Conservation (phyloP, 2,888 invertebrate genomes). For the Disparrhopalites patrizii region DNA sequence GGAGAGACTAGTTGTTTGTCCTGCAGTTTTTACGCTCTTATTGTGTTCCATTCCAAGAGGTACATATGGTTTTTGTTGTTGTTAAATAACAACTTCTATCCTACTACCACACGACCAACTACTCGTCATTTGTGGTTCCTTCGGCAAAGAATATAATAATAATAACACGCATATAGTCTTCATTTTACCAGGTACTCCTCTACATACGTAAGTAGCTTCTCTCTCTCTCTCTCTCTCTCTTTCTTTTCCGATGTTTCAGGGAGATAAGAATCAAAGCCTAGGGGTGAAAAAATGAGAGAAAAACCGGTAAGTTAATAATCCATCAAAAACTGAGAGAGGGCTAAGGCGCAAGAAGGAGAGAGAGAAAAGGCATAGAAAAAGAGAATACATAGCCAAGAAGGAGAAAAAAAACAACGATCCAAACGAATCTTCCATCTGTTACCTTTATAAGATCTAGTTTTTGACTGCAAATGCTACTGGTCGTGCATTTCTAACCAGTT, state of each 20-base stretch:
- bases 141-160: constrained; percentile 8
- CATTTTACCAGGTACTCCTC: background rate
- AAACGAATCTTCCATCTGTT: constrained; percentile 45
- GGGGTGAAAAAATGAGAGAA: constrained; percentile 43
- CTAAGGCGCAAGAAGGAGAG: constrained; percentile 8
- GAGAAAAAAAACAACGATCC: constrained; percentile 18
- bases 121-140: constrained; percentile 28
- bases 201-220: constrained; percentile 5
- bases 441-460: constrained; percentile 47
- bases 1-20: no score
- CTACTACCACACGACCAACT: no score
- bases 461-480: constrained; percentile 46
- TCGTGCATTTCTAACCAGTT: constrained; percentile 47
- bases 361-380: constrained; percentile 5
- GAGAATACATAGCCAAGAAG: constrained; percentile 8
- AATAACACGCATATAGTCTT: constrained; percentile 9
- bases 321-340: constrained; percentile 46
- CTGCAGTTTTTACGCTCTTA: background rate
- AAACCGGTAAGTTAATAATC: constrained; percentile 49
- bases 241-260: constrained; percentile 23
- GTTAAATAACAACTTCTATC: no score
- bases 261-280: constrained; percentile 48
- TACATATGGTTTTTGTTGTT: constrained; percentile 21
- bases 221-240: background rate
- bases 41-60: background rate